Evolutionary conservation across 2,797 vertebrate species (phyloP), one percentile per base, ranked within the genome.

Genomic region (Paramormyrops hopkinsi): DNA sequence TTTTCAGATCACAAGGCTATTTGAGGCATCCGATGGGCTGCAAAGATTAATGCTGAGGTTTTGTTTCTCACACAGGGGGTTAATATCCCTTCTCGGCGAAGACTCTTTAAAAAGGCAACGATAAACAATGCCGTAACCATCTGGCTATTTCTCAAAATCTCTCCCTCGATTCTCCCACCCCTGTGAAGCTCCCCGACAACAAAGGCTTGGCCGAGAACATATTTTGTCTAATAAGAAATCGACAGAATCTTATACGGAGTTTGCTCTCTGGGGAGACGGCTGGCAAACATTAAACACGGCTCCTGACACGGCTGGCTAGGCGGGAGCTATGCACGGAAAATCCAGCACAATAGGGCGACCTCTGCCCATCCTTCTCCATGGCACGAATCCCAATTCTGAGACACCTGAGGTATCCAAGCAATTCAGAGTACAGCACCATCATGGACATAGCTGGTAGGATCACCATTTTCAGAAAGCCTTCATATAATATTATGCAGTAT

Each of bases 171-270:
- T 62, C 56, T 88, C 56, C 56, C 19, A n/a, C 48, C 37, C 54
- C 41, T 25, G 59, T 65, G 86, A 65, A 88, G n/a, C 29, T 62
- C 25, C 85, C 14, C 33, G 3, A 17, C 85, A 59, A 56, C 29
- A 59, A 87, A 56, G 33, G 53, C 29, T 51, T 37, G 17, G 85
- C 7, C 3, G 25, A 69, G 37, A 88, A 88, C 48, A 41, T 46
- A 50, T 22, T 29, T 69, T 88, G 87, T 48, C 50, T 88, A 44
- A 88, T 44, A 44, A 44, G 33, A 79, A 44, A 79, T 88, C 86
- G 56, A 46, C 19, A 56, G 56, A 88, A 46, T 41, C 86, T 44
- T 14, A 2, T 48, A 9, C 6, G 3, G 33, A 7, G 17, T 53
- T 54, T 53, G 14, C 73, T 41, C 73, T 37, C 48, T 9, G 29